Conservation (phyloP, 2,888 invertebrate genomes). For the Brachypterus glaber region DNA sequence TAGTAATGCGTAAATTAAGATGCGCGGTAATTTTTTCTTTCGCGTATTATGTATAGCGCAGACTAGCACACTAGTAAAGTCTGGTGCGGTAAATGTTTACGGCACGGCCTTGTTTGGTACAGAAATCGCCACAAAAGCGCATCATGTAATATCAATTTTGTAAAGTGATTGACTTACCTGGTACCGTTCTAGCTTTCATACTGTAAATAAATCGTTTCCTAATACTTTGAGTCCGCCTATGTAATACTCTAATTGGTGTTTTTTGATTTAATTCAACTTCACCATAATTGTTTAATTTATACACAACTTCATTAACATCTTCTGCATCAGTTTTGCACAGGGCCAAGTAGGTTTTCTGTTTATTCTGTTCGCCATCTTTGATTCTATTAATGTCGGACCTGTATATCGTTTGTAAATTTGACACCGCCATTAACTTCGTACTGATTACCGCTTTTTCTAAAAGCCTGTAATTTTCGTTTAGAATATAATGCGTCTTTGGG, state of each 20-base stretch:
- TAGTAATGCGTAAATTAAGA: too few species aligned
- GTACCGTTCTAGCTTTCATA: conserved; percentile 50
- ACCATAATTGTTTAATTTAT: conserved; percentile 36
- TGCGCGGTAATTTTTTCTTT: too few species aligned
- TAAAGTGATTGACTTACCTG: too few species aligned
- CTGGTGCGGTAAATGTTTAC: too few species aligned
- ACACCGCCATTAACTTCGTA: conserved; percentile 46
- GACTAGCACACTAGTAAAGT: too few species aligned
- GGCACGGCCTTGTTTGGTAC: too few species aligned
- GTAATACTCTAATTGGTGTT: conserved; percentile 86
- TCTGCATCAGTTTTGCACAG: conserved; percentile 48
- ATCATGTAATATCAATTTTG: too few species aligned
- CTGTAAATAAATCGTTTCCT: conserved; percentile 58
- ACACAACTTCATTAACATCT: conserved; percentile 46
- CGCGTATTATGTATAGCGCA: too few species aligned
- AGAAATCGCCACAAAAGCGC: too few species aligned
- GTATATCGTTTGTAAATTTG: conserved; percentile 55
- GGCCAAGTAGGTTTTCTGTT: conserved; percentile 80
- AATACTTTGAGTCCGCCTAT: conserved; percentile 66
- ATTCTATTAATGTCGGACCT: conserved; percentile 47
- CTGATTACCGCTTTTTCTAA: conserved; percentile 53
- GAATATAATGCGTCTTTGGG: conserved; percentile 49
- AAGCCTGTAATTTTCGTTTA: conserved; percentile 41
- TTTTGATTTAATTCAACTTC: conserved; percentile 60
- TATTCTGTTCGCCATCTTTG: conserved; percentile 80